These are phyloP conservation scores for Carpatolechia fugitivella DNA, from an alignment of 2,888 invertebrate genomes.

Conservation along the genomic window DNA sequence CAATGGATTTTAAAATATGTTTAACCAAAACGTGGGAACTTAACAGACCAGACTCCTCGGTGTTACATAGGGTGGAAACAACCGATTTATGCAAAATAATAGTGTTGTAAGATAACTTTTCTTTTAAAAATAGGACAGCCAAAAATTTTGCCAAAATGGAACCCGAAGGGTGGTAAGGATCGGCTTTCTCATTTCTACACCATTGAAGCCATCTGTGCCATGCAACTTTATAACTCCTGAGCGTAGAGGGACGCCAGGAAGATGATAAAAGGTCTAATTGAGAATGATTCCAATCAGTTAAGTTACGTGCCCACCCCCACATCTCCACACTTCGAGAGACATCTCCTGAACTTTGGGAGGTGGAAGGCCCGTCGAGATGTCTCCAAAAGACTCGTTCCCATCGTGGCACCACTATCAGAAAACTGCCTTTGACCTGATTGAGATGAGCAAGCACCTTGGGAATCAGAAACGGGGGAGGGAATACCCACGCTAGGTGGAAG, in stretches of 20 bases:
- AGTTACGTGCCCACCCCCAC: no score
- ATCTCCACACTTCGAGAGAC: no score
- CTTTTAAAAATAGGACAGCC: not conserved
- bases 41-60: not conserved
- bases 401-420: not conserved
- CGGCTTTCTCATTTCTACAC: constrained; percentile 8
- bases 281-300: not conserved
- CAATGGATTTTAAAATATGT: no score
- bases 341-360: no score
- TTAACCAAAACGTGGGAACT: constrained; percentile 9
- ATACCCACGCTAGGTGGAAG: constrained; percentile 22
- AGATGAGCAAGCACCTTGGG: no score
- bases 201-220: constrained; percentile 18
- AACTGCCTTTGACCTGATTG: not conserved
- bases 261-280: constrained; percentile 13
- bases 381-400: constrained; percentile 5
- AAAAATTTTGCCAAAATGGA: constrained; percentile 14
- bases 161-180: constrained; percentile 2
- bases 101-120: constrained; percentile 16
- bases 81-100: constrained; percentile 14
- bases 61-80: constrained; percentile 5
- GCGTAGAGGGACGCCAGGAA: no score
- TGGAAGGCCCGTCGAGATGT: no score
- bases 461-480: no score
- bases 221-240: constrained; percentile 3